Evolutionary conservation across 2,888 invertebrate genomes (phyloP).

Genomic region (Saturnia japonica): DNA sequence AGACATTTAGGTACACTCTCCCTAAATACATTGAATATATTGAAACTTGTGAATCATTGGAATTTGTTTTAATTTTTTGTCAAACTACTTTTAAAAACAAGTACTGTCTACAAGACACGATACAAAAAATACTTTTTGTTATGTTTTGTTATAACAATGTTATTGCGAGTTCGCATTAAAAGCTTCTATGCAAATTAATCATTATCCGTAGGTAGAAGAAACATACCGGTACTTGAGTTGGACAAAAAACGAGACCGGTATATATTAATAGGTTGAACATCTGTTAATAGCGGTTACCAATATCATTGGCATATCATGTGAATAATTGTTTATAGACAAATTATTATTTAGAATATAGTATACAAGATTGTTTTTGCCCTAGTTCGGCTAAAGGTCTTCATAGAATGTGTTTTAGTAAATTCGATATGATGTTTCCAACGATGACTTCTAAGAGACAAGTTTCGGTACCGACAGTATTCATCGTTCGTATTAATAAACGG

Average conservation of each 20-base stretch:
- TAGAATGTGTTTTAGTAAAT: background rate
- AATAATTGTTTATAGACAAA: conserved; percentile 1
- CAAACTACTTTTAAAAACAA: background rate
- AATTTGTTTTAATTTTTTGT: background rate
- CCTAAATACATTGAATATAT: background rate
- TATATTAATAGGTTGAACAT: background rate
- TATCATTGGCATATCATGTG: background rate
- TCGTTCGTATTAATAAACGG: too few relatives aligned
- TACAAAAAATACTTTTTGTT: background rate
- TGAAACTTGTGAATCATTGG: background rate
- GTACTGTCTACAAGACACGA: background rate
- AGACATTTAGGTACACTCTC: too few relatives aligned
- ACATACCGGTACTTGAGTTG: background rate
- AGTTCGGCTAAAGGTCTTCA: background rate
- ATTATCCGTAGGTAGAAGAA: background rate
- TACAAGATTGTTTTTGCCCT: background rate
- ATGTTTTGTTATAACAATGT: background rate
- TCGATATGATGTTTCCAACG: background rate
- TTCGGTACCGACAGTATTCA: too few relatives aligned
- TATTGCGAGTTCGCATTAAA: background rate
- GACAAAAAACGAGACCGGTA: conserved; percentile 6
- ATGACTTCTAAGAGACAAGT: too few relatives aligned
- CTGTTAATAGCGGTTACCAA: conserved; percentile 7
- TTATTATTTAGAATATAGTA: background rate
- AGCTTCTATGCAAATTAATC: background rate